Base-by-base conservation (phyloP, 2,888 invertebrate species). In the Standfussiana lucernea region DNA sequence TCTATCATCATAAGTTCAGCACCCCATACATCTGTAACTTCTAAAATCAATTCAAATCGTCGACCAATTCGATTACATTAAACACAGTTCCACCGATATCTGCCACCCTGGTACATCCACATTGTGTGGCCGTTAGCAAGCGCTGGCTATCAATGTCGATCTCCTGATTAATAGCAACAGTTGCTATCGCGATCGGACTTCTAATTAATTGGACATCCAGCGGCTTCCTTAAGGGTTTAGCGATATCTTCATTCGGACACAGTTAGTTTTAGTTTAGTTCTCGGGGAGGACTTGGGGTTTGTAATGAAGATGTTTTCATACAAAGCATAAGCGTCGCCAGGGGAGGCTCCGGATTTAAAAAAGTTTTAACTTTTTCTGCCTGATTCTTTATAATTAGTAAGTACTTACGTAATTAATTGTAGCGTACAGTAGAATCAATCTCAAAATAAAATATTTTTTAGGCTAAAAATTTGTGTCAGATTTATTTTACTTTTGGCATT, bases 171-270 rank as follows among this genome's bases (percentile, higher is more conserved):
- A 95, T 95, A 93, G 93, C 91, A 87, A 89, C 89, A 87, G 90
- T 84, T 84, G 88, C 88, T 91, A 94, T 94, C 94, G 87, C 89
- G 94, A 94, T 94, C 90, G 92, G 90, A 88, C 89, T 90, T 87
- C 92, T 95, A 95, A 95, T 95, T 95, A 95, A 95, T 95, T 94
- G 93, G 91, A 90, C 86, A 90, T 89, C 90, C 89, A 91, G 90
- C 89, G 91, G 90, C 90, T 92, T 91, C 76, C 85, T 83, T 83
- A 69, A 77, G 80, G 84, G 69, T 79, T 85, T 78, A 86, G 78
- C 82, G 82, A 88, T 88, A 85, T 88, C 89, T 89, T 86, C 79
- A 89, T 89, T 89, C 70, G 59, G 76, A 72, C 73, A 75, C 71
- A 47, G 50, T 82, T 79, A 70, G 80, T 80, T 81, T 81, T 69